Evolutionary conservation across 2,888 invertebrate genomes (phyloP).

Genomic region (Drepana falcataria): DNA sequence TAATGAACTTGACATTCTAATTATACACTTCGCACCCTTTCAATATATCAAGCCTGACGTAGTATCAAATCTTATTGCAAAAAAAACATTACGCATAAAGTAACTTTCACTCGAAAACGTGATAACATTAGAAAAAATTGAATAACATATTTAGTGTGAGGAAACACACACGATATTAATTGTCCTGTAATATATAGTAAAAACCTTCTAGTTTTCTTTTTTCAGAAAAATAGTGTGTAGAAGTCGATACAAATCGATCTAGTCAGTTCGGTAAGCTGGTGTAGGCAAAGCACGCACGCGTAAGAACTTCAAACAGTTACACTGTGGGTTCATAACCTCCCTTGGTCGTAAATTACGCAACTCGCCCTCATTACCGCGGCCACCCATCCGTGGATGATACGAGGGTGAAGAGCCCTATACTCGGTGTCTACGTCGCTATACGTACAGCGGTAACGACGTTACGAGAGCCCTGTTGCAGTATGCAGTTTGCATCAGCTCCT

Average conservation of each 20-base stretch:
- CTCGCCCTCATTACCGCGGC: slow-evolving; percentile 69
- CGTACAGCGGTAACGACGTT: slow-evolving; percentile 30
- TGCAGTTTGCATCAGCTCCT: slow-evolving; percentile 26
- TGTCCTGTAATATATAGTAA: no score
- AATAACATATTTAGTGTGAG: no score
- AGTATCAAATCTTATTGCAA: neutral
- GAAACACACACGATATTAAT: no score
- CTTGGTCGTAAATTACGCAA: slow-evolving; percentile 62
- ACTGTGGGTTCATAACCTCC: slow-evolving; percentile 50
- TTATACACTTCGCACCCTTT: neutral
- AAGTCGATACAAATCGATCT: neutral
- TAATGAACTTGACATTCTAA: neutral
- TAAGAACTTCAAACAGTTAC: slow-evolving; percentile 73
- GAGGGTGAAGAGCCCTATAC: slow-evolving; percentile 45
- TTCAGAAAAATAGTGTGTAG: neutral
- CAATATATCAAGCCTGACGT: neutral
- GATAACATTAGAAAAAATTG: no score
- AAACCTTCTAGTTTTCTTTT: neutral
- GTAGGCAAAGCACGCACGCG: slow-evolving; percentile 53
- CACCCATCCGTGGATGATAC: slow-evolving; percentile 63
- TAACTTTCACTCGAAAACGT: no score
- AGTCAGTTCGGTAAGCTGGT: slow-evolving; percentile 10
- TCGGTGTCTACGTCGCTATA: slow-evolving; percentile 24
- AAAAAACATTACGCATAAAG: no score
- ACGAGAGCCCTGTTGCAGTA: slow-evolving; percentile 33